Evolutionary conservation across 37 sponge, comb jelly and placozoan genomes (phyloP), one percentile per base, ranked within the genome.

Genomic region (Dysidea cf. avara): DNA sequence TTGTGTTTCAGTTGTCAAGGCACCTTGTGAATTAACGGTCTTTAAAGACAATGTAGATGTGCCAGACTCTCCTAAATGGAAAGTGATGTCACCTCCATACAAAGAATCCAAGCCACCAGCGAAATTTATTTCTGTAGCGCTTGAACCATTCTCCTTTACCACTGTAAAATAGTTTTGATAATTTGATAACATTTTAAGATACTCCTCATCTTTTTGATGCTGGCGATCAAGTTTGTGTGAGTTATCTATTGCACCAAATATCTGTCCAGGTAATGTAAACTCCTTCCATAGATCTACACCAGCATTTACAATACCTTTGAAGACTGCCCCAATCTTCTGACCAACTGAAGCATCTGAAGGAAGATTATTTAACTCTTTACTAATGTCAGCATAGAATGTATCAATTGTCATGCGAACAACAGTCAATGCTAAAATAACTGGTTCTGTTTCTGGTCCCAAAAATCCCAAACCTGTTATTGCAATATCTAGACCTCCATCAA

Each of bases 281-380:
- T 48, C 48, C 9, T 68, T 24, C 9, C 17, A 24, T 16, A 73
- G 4, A 26, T 61, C 61, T 58, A 60, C 62, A 39, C n/a, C n/a
- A n/a, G n/a, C n/a, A n/a, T n/a, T n/a, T n/a, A n/a, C n/a, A n/a
- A n/a, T n/a, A n/a, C n/a, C n/a, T n/a, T n/a, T n/a, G n/a, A n/a
- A n/a, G n/a, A n/a, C n/a, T n/a, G n/a, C n/a, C n/a, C n/a, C n/a
- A n/a, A n/a, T n/a, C n/a, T n/a, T n/a, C n/a, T n/a, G n/a, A n/a
- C n/a, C n/a, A n/a, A n/a, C n/a, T n/a, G 50, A 61, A 59, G 59
- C 74, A 36, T 57, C 26, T 3, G 61, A 46, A 21, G 74, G 74
- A 2, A 73, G 47, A 2, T 26, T 56, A 36, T 73, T 62, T 5
- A 73, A 48, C 62, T 73, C 74, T 32, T 58, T 58, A 48, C 46